Evolutionary conservation across 2,888 invertebrate genomes (phyloP), one percentile per base, ranked within the genome.

Genomic region (Lagria hirta): DNA sequence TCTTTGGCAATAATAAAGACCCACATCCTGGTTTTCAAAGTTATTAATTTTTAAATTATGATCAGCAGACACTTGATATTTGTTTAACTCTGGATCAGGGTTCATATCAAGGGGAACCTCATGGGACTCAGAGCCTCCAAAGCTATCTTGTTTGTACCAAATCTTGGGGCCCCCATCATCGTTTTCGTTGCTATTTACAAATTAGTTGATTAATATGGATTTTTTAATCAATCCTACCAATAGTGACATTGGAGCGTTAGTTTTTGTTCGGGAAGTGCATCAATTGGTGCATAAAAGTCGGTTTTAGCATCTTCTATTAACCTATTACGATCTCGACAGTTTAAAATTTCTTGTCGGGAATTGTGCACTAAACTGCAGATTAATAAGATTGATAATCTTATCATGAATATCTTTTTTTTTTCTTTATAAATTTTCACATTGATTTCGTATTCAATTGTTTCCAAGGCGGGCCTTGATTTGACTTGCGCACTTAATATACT

Each of bases 1-100:
- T 8, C 73, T 71, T 45, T 71, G 68, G 45, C 79, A 79, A 36
- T 69, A 72, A 61, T 79, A 79, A 51, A 76, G 62, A 1, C 76
- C 77, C 2, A 66, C 58, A 53, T 79, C 78, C 3, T 61, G 45
- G 0, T 30, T 16, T 1, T 62, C 56, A 10, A 77, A 61, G 48
- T 72, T 64, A 42, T 64, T 66, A 26, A 79, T 70, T 2, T 73
- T 66, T 24, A 79, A 63, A 15, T 73, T 70, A 49, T 75, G 74
- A 6, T 75, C 72, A 1, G 64, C 52, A 26, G 66, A 74, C 11
- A 75, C 65, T 18, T 68, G 64, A 11, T 78, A 57, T 55, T 73
- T 62, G 49, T 75, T 77, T 2, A 64, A 50, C 0, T 68, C 64
- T 20, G 60, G 49, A 41, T 77, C 72, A 48, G 73, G 75, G 26